Conservation (phyloP, 2,113 vertebrate genomes). For the Poeciliopsis occidentalis region DNA sequence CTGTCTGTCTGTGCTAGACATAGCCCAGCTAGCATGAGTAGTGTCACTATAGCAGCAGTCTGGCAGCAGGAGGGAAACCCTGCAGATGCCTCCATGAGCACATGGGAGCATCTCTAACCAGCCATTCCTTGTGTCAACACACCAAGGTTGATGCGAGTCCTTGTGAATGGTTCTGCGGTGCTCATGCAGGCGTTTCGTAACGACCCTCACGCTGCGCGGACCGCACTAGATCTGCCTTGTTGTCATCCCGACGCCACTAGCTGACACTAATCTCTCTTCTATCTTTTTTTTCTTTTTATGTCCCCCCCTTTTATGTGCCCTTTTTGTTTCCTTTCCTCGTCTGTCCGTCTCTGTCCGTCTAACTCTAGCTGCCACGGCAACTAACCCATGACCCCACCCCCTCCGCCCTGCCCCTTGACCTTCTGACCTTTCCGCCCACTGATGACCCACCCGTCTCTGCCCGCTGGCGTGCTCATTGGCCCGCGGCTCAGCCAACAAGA, state of each 20-base stretch:
- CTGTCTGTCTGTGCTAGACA: constrained; percentile 70
- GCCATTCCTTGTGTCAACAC: constrained; percentile 62
- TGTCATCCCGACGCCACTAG: constrained; percentile 99
- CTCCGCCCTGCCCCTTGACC: constrained; percentile 84
- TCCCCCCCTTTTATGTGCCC: constrained; percentile 73
- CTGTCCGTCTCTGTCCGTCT: constrained; percentile 87
- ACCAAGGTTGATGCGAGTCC: constrained; percentile 44
- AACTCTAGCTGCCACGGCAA: constrained; percentile 99
- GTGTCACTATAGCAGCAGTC: constrained; percentile 70
- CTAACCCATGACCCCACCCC: constrained; percentile 97
- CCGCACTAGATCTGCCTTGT: constrained; percentile 97
- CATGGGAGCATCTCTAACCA: constrained; percentile 28
- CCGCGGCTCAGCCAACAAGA: constrained; percentile 83
- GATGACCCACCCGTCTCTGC: constrained; percentile 99
- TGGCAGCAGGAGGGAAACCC: constrained; percentile 30
- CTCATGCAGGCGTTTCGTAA: constrained; percentile 87
- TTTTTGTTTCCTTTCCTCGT: constrained; percentile 82
- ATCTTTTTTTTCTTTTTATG: constrained; percentile 88
- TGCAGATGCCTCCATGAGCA: constrained; percentile 53
- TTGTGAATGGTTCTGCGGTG: constrained; percentile 72
- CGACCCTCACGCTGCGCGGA: constrained; percentile 58
- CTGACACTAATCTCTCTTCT: constrained; percentile 99
- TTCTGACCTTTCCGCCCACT: constrained; percentile 99
- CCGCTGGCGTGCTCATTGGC: constrained; percentile 99
- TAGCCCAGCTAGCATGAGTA: constrained; percentile 76